These are phyloP conservation scores for Forbesichthys agassizii DNA, from an alignment of 2,113 vertebrate species.

Conservation along the genomic window DNA sequence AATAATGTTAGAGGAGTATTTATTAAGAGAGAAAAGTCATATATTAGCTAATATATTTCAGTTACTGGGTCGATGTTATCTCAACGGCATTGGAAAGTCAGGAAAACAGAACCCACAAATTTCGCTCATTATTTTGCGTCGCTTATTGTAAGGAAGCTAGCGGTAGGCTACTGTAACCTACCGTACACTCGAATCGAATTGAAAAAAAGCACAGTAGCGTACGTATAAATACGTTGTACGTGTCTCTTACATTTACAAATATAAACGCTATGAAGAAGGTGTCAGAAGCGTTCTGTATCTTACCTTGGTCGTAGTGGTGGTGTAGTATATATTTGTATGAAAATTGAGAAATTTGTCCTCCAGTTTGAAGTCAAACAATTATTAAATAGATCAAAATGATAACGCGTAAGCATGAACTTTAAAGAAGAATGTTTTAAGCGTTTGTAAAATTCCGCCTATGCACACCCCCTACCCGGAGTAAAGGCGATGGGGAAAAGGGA, in stretches of 20 bases:
- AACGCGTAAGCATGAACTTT: slow-evolving; percentile 62
- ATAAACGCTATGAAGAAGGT: background rate
- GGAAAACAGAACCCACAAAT: too few species aligned
- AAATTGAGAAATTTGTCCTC: slow-evolving; percentile 18
- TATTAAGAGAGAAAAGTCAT: background rate
- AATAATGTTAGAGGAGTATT: background rate
- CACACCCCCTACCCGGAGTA: slow-evolving; percentile 81
- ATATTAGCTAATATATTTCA: background rate
- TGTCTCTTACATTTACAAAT: background rate
- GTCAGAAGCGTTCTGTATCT: slow-evolving; percentile 11
- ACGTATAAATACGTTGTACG: too few species aligned
- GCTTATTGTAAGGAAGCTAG: too few species aligned
- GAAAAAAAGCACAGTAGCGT: too few species aligned
- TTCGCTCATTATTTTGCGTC: too few species aligned
- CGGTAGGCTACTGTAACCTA: too few species aligned
- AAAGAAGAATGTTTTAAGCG: slow-evolving; percentile 73
- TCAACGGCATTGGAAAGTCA: too few species aligned
- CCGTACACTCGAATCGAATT: too few species aligned
- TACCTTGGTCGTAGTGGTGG: slow-evolving; percentile 50
- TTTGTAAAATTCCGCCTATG: slow-evolving; percentile 53
- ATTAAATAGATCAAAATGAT: slow-evolving; percentile 26
- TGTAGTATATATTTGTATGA: slow-evolving; percentile 3
- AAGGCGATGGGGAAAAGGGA: slow-evolving; percentile 60
- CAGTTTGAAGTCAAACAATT: slow-evolving; percentile 17
- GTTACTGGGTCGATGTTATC: too few species aligned